Conservation (phyloP, 2,797 vertebrate genomes). For the Schizopygopsis malacanthus region DNA sequence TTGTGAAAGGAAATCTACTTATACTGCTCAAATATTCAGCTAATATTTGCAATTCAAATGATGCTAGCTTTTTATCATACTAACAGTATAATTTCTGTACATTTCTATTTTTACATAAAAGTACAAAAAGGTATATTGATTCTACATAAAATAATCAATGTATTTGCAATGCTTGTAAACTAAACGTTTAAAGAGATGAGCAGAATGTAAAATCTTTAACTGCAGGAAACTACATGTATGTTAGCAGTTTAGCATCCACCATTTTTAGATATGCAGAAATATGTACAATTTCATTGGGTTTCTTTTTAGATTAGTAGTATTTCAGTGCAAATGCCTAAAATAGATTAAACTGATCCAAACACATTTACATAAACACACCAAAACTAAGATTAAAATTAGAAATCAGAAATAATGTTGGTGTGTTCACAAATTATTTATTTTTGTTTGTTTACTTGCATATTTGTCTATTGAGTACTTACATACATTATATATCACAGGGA, state of each 20-base stretch:
- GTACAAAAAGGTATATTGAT: no score
- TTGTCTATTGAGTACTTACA: not conserved
- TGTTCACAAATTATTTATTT: not conserved
- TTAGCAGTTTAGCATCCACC: not conserved
- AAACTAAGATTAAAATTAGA: not conserved
- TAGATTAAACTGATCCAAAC: not conserved
- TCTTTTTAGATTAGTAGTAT: not conserved
- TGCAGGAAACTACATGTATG: not conserved
- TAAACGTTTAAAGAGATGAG: not conserved
- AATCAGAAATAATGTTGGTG: not conserved
- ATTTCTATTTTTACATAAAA: not conserved
- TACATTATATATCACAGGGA: not conserved
- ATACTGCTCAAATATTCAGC: not conserved
- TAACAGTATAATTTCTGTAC: not conserved
- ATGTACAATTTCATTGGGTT: not conserved
- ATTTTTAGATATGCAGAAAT: not conserved
- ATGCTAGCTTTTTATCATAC: not conserved
- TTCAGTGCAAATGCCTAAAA: not conserved
- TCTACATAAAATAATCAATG: not conserved
- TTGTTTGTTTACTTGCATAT: not conserved
- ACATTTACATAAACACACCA: not conserved
- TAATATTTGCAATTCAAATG: not conserved
- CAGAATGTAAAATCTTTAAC: not conserved
- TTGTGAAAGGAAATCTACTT: not conserved
- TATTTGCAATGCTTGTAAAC: not conserved